These are phyloP conservation scores for Tetraneura akinire DNA, from an alignment of 1,140 invertebrate genomes.

Conservation along the genomic window DNA sequence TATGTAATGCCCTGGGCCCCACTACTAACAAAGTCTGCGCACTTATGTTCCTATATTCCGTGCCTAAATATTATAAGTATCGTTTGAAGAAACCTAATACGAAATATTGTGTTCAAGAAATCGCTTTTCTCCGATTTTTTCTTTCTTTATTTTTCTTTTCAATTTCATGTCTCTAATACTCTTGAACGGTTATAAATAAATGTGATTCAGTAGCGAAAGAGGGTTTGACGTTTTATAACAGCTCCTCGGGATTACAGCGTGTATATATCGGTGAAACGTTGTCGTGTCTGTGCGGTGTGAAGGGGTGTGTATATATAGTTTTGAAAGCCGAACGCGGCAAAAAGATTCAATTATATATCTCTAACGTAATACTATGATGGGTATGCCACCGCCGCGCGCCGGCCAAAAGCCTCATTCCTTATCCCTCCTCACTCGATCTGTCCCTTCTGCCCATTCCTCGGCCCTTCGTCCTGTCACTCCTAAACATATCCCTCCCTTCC, in stretches of 20 bases:
- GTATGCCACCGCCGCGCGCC: constrained; percentile 19
- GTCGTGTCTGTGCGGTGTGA: neutral
- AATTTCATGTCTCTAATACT: constrained; percentile 50
- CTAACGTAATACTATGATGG: constrained; percentile 12
- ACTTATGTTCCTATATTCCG: neutral
- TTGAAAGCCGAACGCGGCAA: constrained; percentile 28
- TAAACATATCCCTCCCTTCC: too few species aligned
- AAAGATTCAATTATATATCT: constrained; percentile 51
- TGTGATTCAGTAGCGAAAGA: constrained; percentile 49
- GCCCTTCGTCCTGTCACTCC: neutral
- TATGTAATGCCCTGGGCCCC: too few species aligned
- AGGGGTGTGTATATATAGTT: constrained; percentile 16
- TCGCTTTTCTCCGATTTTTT: constrained; percentile 15
- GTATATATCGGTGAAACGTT: neutral
- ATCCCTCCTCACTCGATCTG: constrained; percentile 48
- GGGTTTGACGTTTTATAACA: constrained; percentile 51
- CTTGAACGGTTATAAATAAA: constrained; percentile 52
- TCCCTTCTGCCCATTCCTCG: neutral
- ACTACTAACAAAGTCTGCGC: too few species aligned
- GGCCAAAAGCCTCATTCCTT: constrained; percentile 42
- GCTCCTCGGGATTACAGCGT: constrained; percentile 40
- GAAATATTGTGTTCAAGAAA: neutral
- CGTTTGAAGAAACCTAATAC: constrained; percentile 19
- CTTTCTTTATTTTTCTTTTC: constrained; percentile 16
- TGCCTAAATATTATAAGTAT: neutral